Evolutionary conservation across 2,113 vertebrate species (phyloP), one percentile per base, ranked within the genome.

Genomic region (Carassius gibelio): DNA sequence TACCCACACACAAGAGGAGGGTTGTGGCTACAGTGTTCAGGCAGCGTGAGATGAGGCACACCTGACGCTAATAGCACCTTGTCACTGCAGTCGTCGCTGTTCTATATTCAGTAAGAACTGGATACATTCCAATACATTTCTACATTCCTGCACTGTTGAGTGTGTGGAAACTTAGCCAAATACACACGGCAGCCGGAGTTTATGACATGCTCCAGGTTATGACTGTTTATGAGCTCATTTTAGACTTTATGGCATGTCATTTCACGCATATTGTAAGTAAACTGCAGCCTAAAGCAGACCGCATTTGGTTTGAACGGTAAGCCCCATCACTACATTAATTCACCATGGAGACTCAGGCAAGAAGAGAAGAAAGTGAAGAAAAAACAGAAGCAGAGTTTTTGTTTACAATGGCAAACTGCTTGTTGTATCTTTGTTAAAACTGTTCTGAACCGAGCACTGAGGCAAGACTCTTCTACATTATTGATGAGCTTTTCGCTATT

Each of bases 401-500:
- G 84, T 72, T 62, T 74, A 62, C 38, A 81, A 52, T 62, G 69
- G 83, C 62, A 85, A 78, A 68, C 83, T 66, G 23, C 72, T 30
- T 75, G 71, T 62, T 85, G 61, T 61, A 34, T 61, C 76, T 75
- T 59, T 66, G 55, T 75, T 66, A 75, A 81, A 61, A 75, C 34
- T n/a, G 19, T 61, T 86, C 50, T 48, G 64, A 85, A 85, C 84
- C 45, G 50, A 85, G 57, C 66, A 64, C 64, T 61, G 68, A 62
- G 34, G 45, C 57, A 19, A 17, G 21, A 1, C 57, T 75, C 52
- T 59, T 85, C 57, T 86, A 74, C 78, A 86, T 86, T 86, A 86
- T 86, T 86, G 69, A 86, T 86, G 84, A 86, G 2, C 34, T 66
- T 82, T 80, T 86, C 75, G 57, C 57, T 74, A 85, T 72, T 61